Conservation (phyloP, 2,113 vertebrate species). For the Dascyllus trimaculatus region DNA sequence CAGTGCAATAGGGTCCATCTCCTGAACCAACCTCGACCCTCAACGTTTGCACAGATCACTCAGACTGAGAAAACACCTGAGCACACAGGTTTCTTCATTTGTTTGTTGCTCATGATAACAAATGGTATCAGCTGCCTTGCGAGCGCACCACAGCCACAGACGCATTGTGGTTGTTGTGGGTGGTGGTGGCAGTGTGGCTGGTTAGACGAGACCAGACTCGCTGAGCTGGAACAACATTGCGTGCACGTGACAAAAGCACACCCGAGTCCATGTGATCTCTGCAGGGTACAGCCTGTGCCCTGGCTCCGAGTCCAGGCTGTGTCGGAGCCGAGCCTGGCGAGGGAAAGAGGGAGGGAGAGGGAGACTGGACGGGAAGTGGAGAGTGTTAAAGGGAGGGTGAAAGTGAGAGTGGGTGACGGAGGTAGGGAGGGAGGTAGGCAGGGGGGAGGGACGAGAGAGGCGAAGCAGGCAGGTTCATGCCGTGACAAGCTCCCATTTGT, state of each 20-base stretch:
- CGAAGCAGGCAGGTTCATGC: constrained; percentile 35
- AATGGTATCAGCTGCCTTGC: not conserved
- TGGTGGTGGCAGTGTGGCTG: not conserved
- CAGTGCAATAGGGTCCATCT: not conserved
- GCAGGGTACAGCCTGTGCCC: constrained; percentile 76
- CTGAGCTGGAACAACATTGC: constrained; percentile 49
- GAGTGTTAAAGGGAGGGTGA: constrained; percentile 4
- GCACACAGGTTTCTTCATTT: not conserved
- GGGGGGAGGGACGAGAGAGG: not conserved
- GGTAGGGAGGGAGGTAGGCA: not conserved
- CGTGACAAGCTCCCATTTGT: constrained; percentile 64
- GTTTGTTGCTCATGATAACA: constrained; percentile 5
- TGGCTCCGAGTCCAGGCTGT: constrained; percentile 48
- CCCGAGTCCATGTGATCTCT: constrained; percentile 77
- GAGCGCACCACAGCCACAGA: too few relatives aligned
- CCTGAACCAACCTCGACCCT: not conserved
- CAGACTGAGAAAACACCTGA: too few relatives aligned
- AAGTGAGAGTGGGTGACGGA: constrained; percentile 19
- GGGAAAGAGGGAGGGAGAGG: constrained; percentile 37
- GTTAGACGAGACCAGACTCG: constrained; percentile 30
- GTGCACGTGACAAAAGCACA: constrained; percentile 74
- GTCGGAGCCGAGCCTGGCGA: constrained; percentile 12
- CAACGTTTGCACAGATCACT: too few relatives aligned
- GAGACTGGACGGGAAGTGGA: constrained; percentile 18
- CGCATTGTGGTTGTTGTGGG: too few relatives aligned